phyloP scores from a whole-genome alignment of 2,888 invertebrate genomes.

The Amphiduros pacificus region DNA sequence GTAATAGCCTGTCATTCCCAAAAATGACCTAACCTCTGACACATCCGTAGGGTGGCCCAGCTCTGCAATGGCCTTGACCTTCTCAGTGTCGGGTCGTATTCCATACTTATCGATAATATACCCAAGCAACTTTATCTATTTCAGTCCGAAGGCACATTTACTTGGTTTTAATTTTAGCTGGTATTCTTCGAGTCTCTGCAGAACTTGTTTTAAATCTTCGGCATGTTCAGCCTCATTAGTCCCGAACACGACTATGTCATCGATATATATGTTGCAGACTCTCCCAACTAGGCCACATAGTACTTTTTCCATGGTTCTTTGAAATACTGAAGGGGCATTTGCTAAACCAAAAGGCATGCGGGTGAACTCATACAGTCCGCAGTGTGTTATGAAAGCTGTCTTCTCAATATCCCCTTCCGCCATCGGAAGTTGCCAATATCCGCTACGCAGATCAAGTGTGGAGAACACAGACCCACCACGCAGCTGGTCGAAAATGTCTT shows the following conservation, averaged over 20 bases:
- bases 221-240: no score
- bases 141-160: no score
- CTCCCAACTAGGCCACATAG: constrained; percentile 1
- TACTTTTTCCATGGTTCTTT: constrained; percentile 15
- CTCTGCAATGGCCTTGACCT: no score
- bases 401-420: constrained; percentile 13
- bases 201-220: constrained; percentile 1
- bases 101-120: no score
- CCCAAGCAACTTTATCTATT: no score
- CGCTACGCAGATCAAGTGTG: constrained; percentile 22
- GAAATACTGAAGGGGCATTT: constrained; percentile 23
- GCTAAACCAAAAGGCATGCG: constrained; percentile 23
- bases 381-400: constrained; percentile 20
- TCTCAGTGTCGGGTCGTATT: no score
- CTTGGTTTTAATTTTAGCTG: no score
- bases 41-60: constrained; percentile 13
- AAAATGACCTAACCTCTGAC: constrained; percentile 6
- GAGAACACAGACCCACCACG: constrained; percentile 15
- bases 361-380: constrained; percentile 20
- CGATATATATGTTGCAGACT: constrained; percentile 19
- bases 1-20: constrained; percentile 18
- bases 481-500: constrained; percentile 27
- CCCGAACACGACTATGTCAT: constrained; percentile 26
- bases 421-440: constrained; percentile 24
- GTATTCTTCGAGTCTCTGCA: not conserved